These are phyloP conservation scores for Polietes domitor DNA, from an alignment of 2,888 invertebrate species.

Conservation along the genomic window DNA sequence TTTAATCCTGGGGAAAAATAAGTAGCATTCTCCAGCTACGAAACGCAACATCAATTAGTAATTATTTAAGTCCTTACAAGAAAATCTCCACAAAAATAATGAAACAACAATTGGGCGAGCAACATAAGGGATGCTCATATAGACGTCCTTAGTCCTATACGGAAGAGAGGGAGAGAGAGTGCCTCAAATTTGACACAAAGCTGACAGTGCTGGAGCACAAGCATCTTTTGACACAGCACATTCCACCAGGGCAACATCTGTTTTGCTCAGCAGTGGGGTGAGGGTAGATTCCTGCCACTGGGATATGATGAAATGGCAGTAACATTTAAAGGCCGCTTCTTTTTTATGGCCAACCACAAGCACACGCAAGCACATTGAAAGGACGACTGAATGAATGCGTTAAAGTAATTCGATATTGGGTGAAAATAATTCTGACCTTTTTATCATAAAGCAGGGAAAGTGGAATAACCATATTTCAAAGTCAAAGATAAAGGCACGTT, in stretches of 20 bases:
- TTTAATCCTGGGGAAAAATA: conserved; percentile 70
- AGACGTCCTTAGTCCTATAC: not conserved
- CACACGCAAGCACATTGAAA: not conserved
- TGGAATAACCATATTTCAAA: conserved; percentile 54
- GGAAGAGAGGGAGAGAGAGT: conserved; percentile 35
- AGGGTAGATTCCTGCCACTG: conserved; percentile 53
- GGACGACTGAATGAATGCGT: conserved; percentile 34
- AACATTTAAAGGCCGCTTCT: conserved; percentile 47
- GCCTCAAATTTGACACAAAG: conserved; percentile 62
- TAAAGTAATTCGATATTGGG: conserved; percentile 21
- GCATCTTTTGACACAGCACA: conserved; percentile 42
- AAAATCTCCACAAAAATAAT: conserved; percentile 58
- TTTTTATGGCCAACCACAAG: conserved; percentile 69
- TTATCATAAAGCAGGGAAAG: conserved; percentile 61
- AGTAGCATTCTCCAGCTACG: conserved; percentile 43
- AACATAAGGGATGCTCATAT: conserved; percentile 35
- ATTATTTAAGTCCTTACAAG: conserved; percentile 71
- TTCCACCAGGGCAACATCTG: conserved; percentile 46
- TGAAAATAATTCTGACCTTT: conserved; percentile 1
- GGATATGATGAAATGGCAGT: no score
- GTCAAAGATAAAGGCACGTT: conserved; percentile 52
- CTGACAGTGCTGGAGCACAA: conserved; percentile 21
- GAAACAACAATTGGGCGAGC: conserved; percentile 30
- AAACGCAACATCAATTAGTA: conserved; percentile 75
- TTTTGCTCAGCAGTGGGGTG: not conserved